These are phyloP conservation scores for Lipophrys pholis DNA, from an alignment of 2,113 vertebrate species.

Conservation along the genomic window DNA sequence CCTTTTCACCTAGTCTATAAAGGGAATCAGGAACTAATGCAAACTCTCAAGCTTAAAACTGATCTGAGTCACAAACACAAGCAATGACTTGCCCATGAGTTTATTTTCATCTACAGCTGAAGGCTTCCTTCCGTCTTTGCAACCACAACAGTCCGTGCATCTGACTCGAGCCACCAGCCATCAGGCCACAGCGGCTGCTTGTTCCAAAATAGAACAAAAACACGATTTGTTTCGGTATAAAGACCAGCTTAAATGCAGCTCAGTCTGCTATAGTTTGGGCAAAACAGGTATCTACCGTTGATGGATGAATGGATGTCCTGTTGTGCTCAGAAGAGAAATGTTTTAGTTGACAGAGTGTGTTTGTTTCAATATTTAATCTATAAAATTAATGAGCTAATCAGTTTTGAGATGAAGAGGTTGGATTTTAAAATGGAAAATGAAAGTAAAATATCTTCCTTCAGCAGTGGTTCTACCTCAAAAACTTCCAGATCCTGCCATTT, in stretches of 20 bases:
- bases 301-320: no score
- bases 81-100: conserved; percentile 21
- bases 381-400: no score
- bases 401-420: no score
- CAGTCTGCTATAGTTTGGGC: no score
- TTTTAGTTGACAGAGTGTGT: no score
- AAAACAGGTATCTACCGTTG: no score
- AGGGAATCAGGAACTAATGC: neutral
- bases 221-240: neutral
- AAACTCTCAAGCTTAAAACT: neutral
- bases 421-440: no score
- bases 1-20: neutral
- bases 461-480: no score
- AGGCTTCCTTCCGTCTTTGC: conserved; percentile 68
- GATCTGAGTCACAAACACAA: neutral
- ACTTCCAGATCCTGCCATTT: no score
- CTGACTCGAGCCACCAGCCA: conserved; percentile 32
- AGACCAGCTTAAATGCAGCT: neutral
- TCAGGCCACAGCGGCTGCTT: conserved; percentile 8
- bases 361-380: no score
- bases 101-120: conserved; percentile 77
- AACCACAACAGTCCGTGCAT: conserved; percentile 56
- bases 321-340: no score
- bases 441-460: no score
- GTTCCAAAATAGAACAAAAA: neutral